Percentiles rank a stretch among this genome's conserved stretches.
Evolutionary conservation across 2,888 invertebrate species (phyloP).

Genomic region (Xanthorhoe spadicearia): DNA sequence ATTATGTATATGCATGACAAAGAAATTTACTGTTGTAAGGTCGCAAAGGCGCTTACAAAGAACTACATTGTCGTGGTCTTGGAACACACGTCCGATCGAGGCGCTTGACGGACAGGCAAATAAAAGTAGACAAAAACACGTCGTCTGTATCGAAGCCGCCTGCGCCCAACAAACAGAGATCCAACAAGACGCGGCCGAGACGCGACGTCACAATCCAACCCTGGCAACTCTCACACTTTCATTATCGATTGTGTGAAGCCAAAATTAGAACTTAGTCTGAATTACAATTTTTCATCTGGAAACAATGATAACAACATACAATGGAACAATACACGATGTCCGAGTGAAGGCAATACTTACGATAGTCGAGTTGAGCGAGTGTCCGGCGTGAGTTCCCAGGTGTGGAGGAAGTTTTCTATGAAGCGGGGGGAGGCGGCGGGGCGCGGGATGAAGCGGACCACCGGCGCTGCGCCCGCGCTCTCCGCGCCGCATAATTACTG

Average conservation of each 20-base stretch:
- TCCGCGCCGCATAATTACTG: conserved; percentile 81
- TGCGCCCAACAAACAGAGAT: conserved; percentile 35
- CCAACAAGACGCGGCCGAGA: conserved; percentile 19
- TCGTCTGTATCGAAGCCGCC: conserved; percentile 43
- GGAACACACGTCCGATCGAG: conserved; percentile 65
- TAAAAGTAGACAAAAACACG: conserved; percentile 74
- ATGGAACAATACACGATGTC: conserved; percentile 58
- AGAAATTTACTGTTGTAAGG: conserved; percentile 74
- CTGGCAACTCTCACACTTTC: conserved; percentile 69
- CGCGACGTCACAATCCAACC: conserved; percentile 9
- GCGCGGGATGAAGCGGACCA: conserved; percentile 68
- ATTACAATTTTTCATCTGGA: conserved; percentile 47
- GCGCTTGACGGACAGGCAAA: conserved; percentile 79
- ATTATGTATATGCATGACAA: conserved; percentile 75
- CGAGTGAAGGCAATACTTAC: conserved; percentile 51
- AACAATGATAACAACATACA: conserved; percentile 52
- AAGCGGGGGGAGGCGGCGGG: conserved; percentile 50
- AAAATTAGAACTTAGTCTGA: conserved; percentile 48
- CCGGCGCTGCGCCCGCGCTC: conserved; percentile 80
- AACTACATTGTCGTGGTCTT: conserved; percentile 72
- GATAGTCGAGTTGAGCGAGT: conserved; percentile 57
- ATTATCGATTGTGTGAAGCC: conserved; percentile 42
- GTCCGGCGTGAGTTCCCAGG: conserved; percentile 74
- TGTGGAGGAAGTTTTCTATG: conserved; percentile 66
- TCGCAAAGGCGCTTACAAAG: conserved; percentile 73